These are phyloP conservation scores for Eueides isabella DNA, from an alignment of 1,140 invertebrate genomes.

Conservation along the genomic window DNA sequence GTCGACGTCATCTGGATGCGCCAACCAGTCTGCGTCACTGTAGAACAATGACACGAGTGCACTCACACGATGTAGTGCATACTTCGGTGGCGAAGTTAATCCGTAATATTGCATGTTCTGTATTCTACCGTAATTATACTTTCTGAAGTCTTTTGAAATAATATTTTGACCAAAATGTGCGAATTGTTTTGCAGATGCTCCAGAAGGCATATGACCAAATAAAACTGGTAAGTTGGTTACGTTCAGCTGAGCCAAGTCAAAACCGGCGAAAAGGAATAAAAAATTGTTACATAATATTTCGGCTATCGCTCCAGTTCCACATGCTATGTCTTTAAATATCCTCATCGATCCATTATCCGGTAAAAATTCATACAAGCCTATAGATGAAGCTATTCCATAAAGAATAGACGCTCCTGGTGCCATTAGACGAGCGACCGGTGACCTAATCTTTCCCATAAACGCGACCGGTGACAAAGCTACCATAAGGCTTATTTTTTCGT, in stretches of 20 bases:
- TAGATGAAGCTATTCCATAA: constrained; percentile 35
- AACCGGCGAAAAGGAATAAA: constrained; percentile 48
- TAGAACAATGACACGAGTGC: constrained; percentile 86
- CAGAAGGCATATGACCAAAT: constrained; percentile 89
- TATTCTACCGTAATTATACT: constrained; percentile 75
- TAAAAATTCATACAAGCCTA: constrained; percentile 54
- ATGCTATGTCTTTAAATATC: constrained; percentile 44
- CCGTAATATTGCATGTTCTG: constrained; percentile 76
- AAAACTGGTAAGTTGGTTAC: constrained; percentile 87
- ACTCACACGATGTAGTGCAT: constrained; percentile 83
- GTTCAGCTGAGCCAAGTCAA: constrained; percentile 54
- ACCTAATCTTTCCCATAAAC: constrained; percentile 81
- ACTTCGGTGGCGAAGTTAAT: constrained; percentile 83
- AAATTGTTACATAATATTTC: constrained; percentile 53
- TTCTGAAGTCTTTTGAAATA: constrained; percentile 72
- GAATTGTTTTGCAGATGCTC: constrained; percentile 89
- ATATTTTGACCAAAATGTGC: constrained; percentile 87
- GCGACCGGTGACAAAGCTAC: constrained; percentile 86
- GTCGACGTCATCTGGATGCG: constrained; percentile 78
- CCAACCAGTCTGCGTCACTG: constrained; percentile 85
- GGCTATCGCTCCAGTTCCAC: constrained; percentile 40
- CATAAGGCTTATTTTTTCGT: constrained; percentile 84
- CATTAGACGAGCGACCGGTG: constrained; percentile 75
- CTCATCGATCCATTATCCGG: constrained; percentile 47
- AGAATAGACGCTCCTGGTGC: constrained; percentile 43